A percentile compares a stretch with the other conserved stretches of the same genome.
Conservation (phyloP, 2,797 vertebrate species). For the Onychomys leucogaster region DNA sequence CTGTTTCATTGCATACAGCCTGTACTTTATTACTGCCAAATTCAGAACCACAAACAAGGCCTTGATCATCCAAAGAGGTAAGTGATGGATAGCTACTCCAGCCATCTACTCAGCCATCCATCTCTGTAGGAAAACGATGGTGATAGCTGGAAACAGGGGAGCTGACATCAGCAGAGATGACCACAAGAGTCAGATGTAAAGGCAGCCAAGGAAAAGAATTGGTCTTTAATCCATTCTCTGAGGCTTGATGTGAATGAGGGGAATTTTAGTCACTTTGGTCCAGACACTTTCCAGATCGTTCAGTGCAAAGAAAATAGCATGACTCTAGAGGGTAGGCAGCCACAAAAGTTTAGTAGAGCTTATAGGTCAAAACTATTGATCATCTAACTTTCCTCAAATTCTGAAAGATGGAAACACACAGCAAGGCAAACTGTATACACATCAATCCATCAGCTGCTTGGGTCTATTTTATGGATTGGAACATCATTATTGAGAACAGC, state of each 20-base stretch:
- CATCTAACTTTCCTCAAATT: constrained; percentile 60
- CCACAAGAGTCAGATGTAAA: constrained; percentile 69
- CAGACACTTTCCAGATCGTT: constrained; percentile 57
- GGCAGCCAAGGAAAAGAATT: constrained; percentile 37
- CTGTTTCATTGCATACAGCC: constrained; percentile 79
- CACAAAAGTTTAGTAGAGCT: constrained; percentile 34
- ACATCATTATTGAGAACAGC: constrained; percentile 65
- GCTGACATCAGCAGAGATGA: constrained; percentile 84
- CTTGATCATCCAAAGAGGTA: constrained; percentile 78
- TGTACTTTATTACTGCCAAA: constrained; percentile 83
- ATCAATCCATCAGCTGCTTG: constrained; percentile 33
- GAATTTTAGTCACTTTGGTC: constrained; percentile 63
- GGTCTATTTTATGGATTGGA: constrained; percentile 70
- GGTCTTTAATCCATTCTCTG: constrained; percentile 72
- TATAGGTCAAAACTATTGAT: constrained; percentile 53
- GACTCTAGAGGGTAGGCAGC: background rate
- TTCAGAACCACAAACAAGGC: constrained; percentile 78
- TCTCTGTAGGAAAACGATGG: constrained; percentile 82
- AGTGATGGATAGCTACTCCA: constrained; percentile 83
- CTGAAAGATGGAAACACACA: constrained; percentile 64
- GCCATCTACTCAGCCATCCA: constrained; percentile 78
- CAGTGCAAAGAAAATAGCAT: constrained; percentile 31
- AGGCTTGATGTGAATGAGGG: constrained; percentile 69
- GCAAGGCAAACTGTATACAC: constrained; percentile 2
- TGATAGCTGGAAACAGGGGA: constrained; percentile 76